A percentile compares a stretch with the other conserved stretches of the same genome.
Conservation (phyloP, 2,888 invertebrate species). For the Trachelus tabidus region DNA sequence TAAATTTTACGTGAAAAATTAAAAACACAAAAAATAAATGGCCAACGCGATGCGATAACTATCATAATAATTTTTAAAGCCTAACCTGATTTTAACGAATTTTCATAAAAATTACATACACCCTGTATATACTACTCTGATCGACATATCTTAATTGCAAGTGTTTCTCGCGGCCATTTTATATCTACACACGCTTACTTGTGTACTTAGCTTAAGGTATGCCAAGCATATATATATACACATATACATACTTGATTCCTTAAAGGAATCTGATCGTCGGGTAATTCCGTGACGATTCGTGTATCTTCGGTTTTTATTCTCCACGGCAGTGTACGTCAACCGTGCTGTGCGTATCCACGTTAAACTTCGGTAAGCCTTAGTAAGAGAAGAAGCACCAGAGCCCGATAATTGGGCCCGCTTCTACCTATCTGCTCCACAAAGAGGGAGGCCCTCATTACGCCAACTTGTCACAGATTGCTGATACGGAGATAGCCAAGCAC, state of each 20-base stretch:
- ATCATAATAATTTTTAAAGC: too few species aligned
- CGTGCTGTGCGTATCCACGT: too few species aligned
- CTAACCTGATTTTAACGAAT: too few species aligned
- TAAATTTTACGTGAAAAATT: too few species aligned
- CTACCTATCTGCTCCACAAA: slow-evolving; percentile 37
- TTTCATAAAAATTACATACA: too few species aligned
- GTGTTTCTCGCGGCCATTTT: slow-evolving; percentile 46
- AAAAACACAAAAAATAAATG: too few species aligned
- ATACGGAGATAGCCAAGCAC: slow-evolving; percentile 35
- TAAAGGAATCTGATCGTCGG: slow-evolving; percentile 37
- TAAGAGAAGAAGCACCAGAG: slow-evolving; percentile 30
- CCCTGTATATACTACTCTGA: slow-evolving; percentile 23
- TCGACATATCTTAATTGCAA: slow-evolving; percentile 60
- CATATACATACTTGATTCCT: too few species aligned
- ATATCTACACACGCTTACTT: slow-evolving; percentile 23
- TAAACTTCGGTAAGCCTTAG: too few species aligned
- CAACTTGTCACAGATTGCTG: slow-evolving; percentile 58
- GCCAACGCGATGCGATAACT: too few species aligned
- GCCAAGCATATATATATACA: too few species aligned
- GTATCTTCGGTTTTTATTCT: slow-evolving; percentile 14
- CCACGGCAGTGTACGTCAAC: slow-evolving; percentile 16
- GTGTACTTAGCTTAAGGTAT: too few species aligned
- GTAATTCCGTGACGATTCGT: slow-evolving; percentile 42
- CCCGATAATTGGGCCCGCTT: slow-evolving; percentile 48
- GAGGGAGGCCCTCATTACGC: slow-evolving; percentile 55